A percentile compares a stretch with the other conserved stretches of the same genome.
phyloP scores from a whole-genome alignment of 2,888 invertebrate species.

The Deilephila elpenor region DNA sequence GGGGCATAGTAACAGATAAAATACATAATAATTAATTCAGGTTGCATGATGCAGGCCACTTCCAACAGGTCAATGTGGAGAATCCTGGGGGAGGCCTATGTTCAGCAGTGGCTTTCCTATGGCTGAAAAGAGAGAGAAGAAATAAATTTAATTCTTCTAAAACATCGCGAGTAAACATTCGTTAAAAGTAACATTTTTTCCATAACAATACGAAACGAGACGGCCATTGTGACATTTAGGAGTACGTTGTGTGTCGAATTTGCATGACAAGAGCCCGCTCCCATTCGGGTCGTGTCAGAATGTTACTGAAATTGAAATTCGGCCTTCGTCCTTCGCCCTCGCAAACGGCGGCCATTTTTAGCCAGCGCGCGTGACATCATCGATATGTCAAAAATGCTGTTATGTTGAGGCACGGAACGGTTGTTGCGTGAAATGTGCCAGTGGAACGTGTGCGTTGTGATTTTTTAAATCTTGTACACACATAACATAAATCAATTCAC shows the following conservation, averaged over 20 bases:
- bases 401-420: constrained; percentile 39
- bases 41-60: too few relatives aligned
- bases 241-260: constrained; percentile 44
- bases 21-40: too few relatives aligned
- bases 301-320: constrained; percentile 59
- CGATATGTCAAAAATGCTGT: constrained; percentile 48
- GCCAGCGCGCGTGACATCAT: constrained; percentile 52
- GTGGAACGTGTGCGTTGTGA: neutral
- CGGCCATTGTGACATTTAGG: constrained; percentile 36
- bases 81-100: too few relatives aligned
- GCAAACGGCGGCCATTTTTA: constrained; percentile 52
- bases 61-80: too few relatives aligned
- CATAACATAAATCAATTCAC: too few relatives aligned
- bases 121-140: too few relatives aligned
- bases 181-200: constrained; percentile 2
- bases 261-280: constrained; percentile 61
- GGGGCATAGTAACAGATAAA: too few relatives aligned
- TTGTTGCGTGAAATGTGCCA: constrained; percentile 12
- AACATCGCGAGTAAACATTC: neutral
- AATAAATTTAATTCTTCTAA: neutral
- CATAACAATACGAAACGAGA: constrained; percentile 4
- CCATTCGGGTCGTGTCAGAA: constrained; percentile 50
- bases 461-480: too few relatives aligned
- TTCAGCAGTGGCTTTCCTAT: too few relatives aligned
- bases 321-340: constrained; percentile 61